Evolutionary conservation across 2,113 vertebrate genomes (phyloP).

Genomic region (Regulus satrapa): DNA sequence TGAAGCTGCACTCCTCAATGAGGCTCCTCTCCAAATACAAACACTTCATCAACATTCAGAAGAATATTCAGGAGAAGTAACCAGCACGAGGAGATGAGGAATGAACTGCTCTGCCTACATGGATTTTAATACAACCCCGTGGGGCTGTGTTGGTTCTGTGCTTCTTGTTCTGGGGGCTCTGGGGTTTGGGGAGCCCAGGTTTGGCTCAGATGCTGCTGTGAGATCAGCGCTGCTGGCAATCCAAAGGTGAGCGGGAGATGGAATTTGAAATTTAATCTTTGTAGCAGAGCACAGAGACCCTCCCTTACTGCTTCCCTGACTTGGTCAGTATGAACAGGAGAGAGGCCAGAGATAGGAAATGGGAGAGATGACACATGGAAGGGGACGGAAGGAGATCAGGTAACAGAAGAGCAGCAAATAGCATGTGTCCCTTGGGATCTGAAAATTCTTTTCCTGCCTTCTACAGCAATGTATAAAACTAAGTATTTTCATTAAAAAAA

Average conservation of each 20-base stretch:
- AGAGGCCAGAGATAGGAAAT: not conserved
- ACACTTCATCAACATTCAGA: not conserved
- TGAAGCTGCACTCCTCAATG: not conserved
- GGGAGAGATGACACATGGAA: not conserved
- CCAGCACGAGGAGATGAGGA: not conserved
- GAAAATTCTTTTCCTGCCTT: not conserved
- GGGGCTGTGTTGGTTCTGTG: not conserved
- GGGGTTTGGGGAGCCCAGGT: not conserved
- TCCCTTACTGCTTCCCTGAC: not conserved
- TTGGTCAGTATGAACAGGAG: not conserved
- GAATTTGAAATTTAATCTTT: no score
- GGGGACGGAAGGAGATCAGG: not conserved
- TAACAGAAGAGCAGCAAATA: not conserved
- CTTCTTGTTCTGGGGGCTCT: not conserved
- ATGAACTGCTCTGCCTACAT: not conserved
- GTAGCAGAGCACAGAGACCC: not conserved
- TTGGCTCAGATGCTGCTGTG: not conserved
- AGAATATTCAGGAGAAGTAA: not conserved
- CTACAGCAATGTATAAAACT: not conserved
- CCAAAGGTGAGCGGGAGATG: not conserved
- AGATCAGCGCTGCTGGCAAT: not conserved
- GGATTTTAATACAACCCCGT: not conserved
- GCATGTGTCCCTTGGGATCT: not conserved
- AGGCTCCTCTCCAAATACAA: not conserved
- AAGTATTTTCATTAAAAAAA: not conserved